Conservation (phyloP, 1,140 invertebrate genomes). For the Trichomalopsis sarcophagae region DNA sequence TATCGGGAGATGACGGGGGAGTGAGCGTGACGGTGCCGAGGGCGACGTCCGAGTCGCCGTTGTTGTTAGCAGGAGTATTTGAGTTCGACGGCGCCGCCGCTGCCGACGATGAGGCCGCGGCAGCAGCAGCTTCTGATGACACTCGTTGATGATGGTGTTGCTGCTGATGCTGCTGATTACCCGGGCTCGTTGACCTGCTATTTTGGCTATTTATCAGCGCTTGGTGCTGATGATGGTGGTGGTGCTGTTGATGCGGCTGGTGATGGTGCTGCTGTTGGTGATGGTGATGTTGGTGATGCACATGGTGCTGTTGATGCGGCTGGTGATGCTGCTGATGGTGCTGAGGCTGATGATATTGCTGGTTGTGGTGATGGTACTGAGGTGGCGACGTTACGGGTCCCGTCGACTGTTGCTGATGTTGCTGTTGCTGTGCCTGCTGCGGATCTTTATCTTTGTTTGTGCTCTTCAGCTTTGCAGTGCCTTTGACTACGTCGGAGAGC, state of each 20-base stretch:
- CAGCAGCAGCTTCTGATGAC: slow-evolving; percentile 54
- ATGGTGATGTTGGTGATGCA: slow-evolving; percentile 52
- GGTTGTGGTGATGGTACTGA: slow-evolving; percentile 55
- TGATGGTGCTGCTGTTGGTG: slow-evolving; percentile 52
- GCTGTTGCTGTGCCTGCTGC: slow-evolving; percentile 58
- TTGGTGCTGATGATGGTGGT: slow-evolving; percentile 57
- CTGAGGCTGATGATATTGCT: slow-evolving; percentile 54
- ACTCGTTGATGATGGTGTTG: slow-evolving; percentile 54
- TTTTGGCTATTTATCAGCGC: slow-evolving; percentile 53
- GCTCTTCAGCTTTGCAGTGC: slow-evolving; percentile 79
- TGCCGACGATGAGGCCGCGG: slow-evolving; percentile 54
- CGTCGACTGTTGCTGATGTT: slow-evolving; percentile 53
- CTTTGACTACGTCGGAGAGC: slow-evolving; percentile 88
- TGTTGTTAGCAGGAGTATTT: slow-evolving; percentile 64
- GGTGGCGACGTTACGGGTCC: neutral
- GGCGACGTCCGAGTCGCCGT: slow-evolving; percentile 69
- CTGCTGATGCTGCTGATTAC: slow-evolving; percentile 52
- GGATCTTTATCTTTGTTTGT: slow-evolving; percentile 71
- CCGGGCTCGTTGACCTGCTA: slow-evolving; percentile 73
- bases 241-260: slow-evolving; percentile 12
- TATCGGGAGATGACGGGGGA: slow-evolving; percentile 79
- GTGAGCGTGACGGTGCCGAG: slow-evolving; percentile 75
- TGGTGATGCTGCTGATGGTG: slow-evolving; percentile 59
- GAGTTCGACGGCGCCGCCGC: slow-evolving; percentile 69
- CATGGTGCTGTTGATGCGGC: slow-evolving; percentile 62